Conservation (phyloP, 1,140 invertebrate genomes). For the Patella vulgata region DNA sequence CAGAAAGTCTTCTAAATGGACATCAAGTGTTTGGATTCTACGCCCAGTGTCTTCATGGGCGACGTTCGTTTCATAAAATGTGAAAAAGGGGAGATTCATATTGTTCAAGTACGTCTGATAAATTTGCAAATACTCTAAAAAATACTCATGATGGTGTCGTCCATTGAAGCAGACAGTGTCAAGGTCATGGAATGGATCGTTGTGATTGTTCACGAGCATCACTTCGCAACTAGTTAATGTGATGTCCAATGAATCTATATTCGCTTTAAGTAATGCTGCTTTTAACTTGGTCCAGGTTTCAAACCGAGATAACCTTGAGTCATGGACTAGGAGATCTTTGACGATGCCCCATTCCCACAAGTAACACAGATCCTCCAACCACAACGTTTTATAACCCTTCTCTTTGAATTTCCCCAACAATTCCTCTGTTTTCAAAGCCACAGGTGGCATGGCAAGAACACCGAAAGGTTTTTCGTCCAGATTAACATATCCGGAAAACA, state of each 20-base stretch:
- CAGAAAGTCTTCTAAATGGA: slow-evolving; percentile 42
- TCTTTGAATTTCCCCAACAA: slow-evolving; percentile 45
- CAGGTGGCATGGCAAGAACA: slow-evolving; percentile 43
- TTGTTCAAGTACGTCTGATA: slow-evolving; percentile 41
- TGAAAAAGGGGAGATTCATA: slow-evolving; percentile 39
- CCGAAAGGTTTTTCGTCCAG: slow-evolving; percentile 53
- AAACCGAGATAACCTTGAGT: slow-evolving; percentile 33
- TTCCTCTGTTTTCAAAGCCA: slow-evolving; percentile 43
- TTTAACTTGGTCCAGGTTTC: slow-evolving; percentile 39
- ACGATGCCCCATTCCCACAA: slow-evolving; percentile 62
- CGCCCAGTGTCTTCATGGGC: slow-evolving; percentile 58
- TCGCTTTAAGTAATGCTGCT: slow-evolving; percentile 26
- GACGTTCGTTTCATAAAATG: slow-evolving; percentile 52
- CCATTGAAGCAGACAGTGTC: slow-evolving; percentile 60
- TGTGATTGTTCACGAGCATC: slow-evolving; percentile 43
- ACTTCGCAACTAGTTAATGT: slow-evolving; percentile 59
- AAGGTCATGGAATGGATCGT: slow-evolving; percentile 59
- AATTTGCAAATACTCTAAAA: slow-evolving; percentile 52
- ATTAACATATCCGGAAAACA: slow-evolving; percentile 48
- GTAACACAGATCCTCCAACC: slow-evolving; percentile 63
- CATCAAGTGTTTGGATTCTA: slow-evolving; percentile 57
- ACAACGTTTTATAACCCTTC: slow-evolving; percentile 54
- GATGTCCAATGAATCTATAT: slow-evolving; percentile 43
- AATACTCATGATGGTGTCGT: slow-evolving; percentile 57
- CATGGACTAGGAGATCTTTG: slow-evolving; percentile 55